Base-by-base conservation (phyloP, 2,888 invertebrate species). In the Drosophila helvetica region DNA sequence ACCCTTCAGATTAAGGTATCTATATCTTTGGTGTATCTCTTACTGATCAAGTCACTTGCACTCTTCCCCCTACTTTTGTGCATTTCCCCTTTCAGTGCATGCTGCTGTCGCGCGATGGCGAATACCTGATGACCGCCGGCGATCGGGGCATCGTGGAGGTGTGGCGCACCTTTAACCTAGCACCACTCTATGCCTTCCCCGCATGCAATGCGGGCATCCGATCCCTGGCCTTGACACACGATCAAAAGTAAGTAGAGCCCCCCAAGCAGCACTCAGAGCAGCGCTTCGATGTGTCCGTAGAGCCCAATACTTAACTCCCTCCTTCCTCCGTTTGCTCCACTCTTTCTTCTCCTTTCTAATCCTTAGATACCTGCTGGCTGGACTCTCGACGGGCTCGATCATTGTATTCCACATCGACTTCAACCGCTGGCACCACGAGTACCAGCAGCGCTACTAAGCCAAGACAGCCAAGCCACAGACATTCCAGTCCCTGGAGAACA, bases 361-460 rank as follows among this genome's bases (percentile, higher is more conserved):
- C 7, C 25, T 10, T 18, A 99, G 98, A 92, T 99, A 98, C 93
- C 94, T 99, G 82, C 93, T 99, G 90, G 99, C 99, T 85, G 99
- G 99, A 60, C 93, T 99, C 65, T 98, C 98, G 65, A 98, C 99
- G 82, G 99, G 99, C 59, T 98, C 99, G 59, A 96, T 99, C 82
- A 98, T 99, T 73, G 98, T 99, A 88, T 99, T 99, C 93, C 99
- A 99, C 93, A 98, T 99, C 92, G 99, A 99, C 93, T 99, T 99
- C 94, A 99, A 99, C 93, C 94, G 97, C 91, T 98, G 98, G 98
- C 98, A 98, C 93, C 98, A 98, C 92, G 98, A 98, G 93, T 98
- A 97, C 93, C 98, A 98, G 91, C 98, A 98, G 92, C 95, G 98
- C 88, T 98, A 98, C 94, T 98, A 94, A 74, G 7, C 6, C 4